These are phyloP conservation scores for Armadillidium nasatum DNA, from an alignment of 1,140 invertebrate genomes.

Conservation along the genomic window DNA sequence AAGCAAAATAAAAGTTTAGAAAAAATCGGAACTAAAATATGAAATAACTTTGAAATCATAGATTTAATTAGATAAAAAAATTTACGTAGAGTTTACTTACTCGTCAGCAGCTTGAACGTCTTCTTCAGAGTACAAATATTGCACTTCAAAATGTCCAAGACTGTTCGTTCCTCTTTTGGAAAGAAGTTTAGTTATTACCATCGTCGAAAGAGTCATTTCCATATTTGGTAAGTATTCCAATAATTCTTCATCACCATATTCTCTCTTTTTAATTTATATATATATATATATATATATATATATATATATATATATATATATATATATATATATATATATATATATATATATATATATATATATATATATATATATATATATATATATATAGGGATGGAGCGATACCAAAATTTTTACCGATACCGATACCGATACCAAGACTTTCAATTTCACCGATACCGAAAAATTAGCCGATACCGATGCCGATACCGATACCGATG, in stretches of 20 bases:
- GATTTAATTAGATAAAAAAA: neutral
- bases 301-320: neutral
- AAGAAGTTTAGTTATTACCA: slow-evolving; percentile 54
- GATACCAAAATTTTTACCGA: no score
- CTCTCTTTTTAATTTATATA: slow-evolving; percentile 39
- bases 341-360: slow-evolving; percentile 1
- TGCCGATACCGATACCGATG: no score
- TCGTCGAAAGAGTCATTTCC: slow-evolving; percentile 52
- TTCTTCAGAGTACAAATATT: slow-evolving; percentile 53
- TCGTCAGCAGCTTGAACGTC: slow-evolving; percentile 51
- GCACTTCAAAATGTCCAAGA: slow-evolving; percentile 54
- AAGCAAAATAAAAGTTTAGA: neutral
- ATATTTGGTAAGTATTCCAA: slow-evolving; percentile 50
- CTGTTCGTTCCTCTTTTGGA: slow-evolving; percentile 52
- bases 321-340: neutral
- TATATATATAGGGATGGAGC: no score
- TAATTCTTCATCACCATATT: slow-evolving; percentile 50
- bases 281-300: neutral
- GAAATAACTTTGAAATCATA: neutral
- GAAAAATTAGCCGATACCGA: no score
- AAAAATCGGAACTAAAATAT: neutral
- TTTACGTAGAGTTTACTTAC: slow-evolving; percentile 47
- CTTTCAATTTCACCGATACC: no score
- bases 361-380: slow-evolving; percentile 2
- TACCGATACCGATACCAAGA: no score